Percentiles rank a stretch among this genome's conserved stretches.
phyloP scores from a whole-genome alignment of 2,113 vertebrate species.

The Mus spicilegus region DNA sequence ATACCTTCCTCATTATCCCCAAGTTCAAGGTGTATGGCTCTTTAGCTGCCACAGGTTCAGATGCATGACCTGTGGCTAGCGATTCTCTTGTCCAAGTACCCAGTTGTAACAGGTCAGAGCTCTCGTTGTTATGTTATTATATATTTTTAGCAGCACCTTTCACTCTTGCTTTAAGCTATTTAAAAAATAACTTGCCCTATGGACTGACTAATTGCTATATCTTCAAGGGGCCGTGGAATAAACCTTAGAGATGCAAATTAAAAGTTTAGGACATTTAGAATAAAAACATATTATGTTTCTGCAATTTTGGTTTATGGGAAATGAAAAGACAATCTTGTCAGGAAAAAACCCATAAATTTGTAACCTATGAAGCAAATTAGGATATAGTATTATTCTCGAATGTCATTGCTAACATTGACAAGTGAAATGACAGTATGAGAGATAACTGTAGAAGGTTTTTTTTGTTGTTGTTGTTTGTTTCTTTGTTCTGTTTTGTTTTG shows the following conservation, averaged over 20 bases:
- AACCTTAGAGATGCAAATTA: neutral
- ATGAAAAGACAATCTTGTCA: neutral
- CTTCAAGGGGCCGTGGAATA: neutral
- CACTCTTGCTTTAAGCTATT: neutral
- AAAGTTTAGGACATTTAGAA: neutral
- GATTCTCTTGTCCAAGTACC: neutral
- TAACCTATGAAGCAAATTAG: neutral
- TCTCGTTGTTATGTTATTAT: neutral
- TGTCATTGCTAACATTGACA: neutral
- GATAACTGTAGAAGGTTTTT: neutral
- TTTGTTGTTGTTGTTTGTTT: too few relatives aligned
- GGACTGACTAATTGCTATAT: neutral
- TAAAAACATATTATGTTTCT: neutral
- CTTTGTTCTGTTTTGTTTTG: too few relatives aligned
- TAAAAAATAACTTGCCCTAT: neutral
- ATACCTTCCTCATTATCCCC: neutral
- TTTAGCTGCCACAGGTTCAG: neutral
- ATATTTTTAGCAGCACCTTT: conserved; percentile 6
- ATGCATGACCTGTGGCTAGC: neutral
- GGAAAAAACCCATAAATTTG: neutral
- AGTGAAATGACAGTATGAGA: neutral
- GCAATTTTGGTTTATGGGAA: neutral
- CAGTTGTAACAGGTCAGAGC: neutral
- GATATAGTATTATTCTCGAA: neutral
- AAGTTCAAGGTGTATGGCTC: neutral